Percentiles rank a stretch among this genome's conserved stretches.
These are phyloP conservation scores for Mormyrops boulengeri DNA, from an alignment of 2,797 vertebrate species.

Conservation along the genomic window DNA sequence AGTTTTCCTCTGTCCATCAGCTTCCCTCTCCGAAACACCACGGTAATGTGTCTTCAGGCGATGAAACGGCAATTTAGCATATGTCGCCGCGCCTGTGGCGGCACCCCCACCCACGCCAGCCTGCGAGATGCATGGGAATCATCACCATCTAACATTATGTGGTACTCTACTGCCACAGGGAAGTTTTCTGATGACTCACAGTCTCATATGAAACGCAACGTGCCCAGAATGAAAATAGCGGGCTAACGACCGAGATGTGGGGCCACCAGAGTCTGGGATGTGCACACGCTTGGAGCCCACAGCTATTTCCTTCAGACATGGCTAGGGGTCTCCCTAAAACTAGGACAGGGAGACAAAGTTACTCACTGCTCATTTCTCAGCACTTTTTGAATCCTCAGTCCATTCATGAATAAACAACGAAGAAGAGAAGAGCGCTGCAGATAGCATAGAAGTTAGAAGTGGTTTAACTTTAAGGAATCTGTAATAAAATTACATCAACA, in stretches of 20 bases:
- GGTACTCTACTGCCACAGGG: background rate
- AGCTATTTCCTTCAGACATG: background rate
- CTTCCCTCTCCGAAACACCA: background rate
- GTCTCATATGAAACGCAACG: background rate
- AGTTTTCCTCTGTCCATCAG: background rate
- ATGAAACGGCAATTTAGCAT: background rate
- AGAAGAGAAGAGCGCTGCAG: background rate
- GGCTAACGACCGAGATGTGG: background rate
- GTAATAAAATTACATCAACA: background rate
- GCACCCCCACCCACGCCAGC: background rate
- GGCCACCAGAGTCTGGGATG: background rate
- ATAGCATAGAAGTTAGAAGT: background rate
- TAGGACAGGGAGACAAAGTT: background rate
- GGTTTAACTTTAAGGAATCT: background rate
- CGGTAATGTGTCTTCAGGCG: background rate
- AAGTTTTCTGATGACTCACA: conserved; percentile 11
- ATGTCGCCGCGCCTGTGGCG: background rate
- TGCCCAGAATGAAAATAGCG: conserved; percentile 7
- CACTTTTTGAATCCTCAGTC: background rate
- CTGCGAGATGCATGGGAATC: conserved; percentile 1
- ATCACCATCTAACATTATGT: conserved; percentile 3
- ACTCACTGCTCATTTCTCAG: background rate
- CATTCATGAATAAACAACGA: background rate
- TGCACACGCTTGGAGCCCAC: background rate
- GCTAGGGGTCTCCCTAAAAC: background rate